Base-by-base conservation (phyloP, 2,888 invertebrate genomes). In the Protodeltote pygarga region DNA sequence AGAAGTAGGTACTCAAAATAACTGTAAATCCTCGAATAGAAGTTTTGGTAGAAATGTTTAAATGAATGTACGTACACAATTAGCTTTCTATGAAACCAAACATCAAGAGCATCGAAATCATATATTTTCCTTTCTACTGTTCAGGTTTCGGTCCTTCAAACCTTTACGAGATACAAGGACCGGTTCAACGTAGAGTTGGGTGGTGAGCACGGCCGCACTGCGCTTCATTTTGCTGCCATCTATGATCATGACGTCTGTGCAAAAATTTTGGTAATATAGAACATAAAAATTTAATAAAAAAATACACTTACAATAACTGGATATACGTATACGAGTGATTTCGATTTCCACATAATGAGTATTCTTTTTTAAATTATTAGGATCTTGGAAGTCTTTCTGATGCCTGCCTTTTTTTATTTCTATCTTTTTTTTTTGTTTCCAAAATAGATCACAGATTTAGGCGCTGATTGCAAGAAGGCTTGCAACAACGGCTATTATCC, bases 401-500 rank as follows among this genome's bases (percentile, higher is more conserved):
- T n/a, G n/a, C n/a, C n/a, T n/a, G n/a, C n/a, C n/a, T n/a, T n/a
- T n/a, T n/a, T n/a, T n/a, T n/a, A n/a, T n/a, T n/a, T n/a, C n/a
- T n/a, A 23, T 5, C 3, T 24, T 24, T 11, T 5, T 11, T 11
- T 2, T 2, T 11, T 5, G 11, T 11, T 23, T 20, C 8, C 2
- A 35, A 53, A 46, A 24, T 65, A 97, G 97, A 95, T 97, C 65
- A 95, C 95, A 25, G 95, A 96, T 67, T 93, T 96, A 67, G 96
- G 95, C 50, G 96, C 96, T 23, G 94, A 94, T 75, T 95, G 96
- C 37, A 95, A 96, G 73, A 93, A 93, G 54, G 95, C 96, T 1
- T 97, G 97, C 85, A 95, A 96, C 87, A 96, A 97, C 90, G 97
- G 97, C 6, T 97, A 96, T 85, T 97, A 97, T 79, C 97, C 98